A percentile compares a stretch with the other conserved stretches of the same genome.
Evolutionary conservation across 2,797 vertebrate genomes (phyloP).

Genomic region (Acanthis flammea): DNA sequence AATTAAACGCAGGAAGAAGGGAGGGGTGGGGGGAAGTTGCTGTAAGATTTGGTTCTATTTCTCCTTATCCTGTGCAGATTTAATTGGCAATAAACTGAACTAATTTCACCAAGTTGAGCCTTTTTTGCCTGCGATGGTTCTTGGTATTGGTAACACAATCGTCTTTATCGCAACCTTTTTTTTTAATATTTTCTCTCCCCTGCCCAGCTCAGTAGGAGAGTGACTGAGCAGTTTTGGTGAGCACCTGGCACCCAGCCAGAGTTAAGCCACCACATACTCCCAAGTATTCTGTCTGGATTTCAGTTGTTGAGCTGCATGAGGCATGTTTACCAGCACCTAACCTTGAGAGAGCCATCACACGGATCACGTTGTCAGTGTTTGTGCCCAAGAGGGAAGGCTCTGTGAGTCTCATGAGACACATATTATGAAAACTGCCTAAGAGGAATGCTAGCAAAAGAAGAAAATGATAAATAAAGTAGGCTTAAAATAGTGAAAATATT

Average conservation of each 20-base stretch:
- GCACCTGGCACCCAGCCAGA: background rate
- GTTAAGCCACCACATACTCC: background rate
- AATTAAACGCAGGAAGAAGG: background rate
- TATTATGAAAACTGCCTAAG: background rate
- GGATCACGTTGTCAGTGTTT: background rate
- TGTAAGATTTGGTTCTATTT: background rate
- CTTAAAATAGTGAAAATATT: background rate
- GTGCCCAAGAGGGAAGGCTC: background rate
- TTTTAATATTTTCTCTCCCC: background rate
- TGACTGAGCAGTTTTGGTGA: background rate
- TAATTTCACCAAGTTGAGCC: fast-evolving
- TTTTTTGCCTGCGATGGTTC: fast-evolving
- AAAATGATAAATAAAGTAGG: background rate
- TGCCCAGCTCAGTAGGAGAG: background rate
- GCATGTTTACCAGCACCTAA: background rate
- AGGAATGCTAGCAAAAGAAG: background rate
- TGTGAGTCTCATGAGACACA: background rate
- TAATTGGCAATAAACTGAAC: background rate
- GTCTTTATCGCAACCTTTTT: fast-evolving
- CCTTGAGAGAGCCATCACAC: background rate
- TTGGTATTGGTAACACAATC: background rate
- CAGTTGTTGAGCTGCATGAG: background rate
- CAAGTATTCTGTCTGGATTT: background rate
- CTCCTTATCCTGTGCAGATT: background rate
- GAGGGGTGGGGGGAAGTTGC: background rate